Percentiles rank a stretch among this genome's conserved stretches.
Conservation (phyloP, 2,113 vertebrate species). For the Paedocypris sp. region DNA sequence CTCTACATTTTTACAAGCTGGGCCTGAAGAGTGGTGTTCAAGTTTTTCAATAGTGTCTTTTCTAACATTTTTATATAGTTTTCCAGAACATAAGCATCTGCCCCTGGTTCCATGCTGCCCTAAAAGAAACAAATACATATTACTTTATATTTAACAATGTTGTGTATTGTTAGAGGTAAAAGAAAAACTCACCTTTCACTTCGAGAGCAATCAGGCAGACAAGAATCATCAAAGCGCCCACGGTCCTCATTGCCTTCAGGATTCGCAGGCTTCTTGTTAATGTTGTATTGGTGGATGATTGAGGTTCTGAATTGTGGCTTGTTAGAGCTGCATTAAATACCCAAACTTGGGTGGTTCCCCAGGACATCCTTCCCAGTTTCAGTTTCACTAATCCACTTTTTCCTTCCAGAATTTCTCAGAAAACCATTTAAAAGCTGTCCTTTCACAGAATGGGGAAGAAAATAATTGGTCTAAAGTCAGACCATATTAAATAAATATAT, state of each 20-base stretch:
- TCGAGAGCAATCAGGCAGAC: background rate
- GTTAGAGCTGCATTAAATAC: background rate
- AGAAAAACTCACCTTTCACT: constrained; percentile 7
- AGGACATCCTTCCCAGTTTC: background rate
- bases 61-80: background rate
- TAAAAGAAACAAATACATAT: background rate
- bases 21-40: background rate
- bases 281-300: background rate
- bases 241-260: background rate
- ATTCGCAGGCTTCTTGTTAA: background rate
- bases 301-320: background rate
- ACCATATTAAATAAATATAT: no score
- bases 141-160: background rate
- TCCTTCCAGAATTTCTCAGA: no score
- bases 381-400: background rate
- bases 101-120: no score
- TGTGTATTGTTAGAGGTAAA: background rate
- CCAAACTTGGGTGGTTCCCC: background rate
- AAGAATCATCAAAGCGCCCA: background rate
- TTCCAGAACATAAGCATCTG: background rate
- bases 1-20: background rate
- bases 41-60: background rate
- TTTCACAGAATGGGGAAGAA: no score
- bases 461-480: no score
- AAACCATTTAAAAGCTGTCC: no score